These are phyloP conservation scores for Diprion similis DNA, from an alignment of 1,140 invertebrate genomes.

Conservation along the genomic window DNA sequence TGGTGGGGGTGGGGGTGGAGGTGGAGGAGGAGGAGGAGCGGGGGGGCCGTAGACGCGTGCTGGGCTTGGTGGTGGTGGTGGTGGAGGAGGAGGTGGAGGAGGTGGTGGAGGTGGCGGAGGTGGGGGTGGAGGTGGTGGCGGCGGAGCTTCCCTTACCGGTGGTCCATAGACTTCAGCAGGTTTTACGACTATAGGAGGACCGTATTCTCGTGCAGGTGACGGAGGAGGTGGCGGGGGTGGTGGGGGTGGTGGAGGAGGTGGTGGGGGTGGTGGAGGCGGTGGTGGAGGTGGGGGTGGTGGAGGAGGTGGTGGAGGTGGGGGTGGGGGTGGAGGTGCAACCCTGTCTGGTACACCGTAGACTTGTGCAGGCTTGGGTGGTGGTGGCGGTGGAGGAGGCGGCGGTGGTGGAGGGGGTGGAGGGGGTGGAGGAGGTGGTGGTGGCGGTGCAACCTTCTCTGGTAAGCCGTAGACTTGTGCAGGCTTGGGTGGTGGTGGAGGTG, in stretches of 20 bases:
- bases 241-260: neutral
- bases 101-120: conserved; percentile 3
- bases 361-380: neutral
- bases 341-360: neutral
- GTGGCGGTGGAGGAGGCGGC: neutral
- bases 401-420: neutral
- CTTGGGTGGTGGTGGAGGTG: neutral
- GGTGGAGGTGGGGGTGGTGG: neutral
- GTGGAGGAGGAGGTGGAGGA: conserved; percentile 9
- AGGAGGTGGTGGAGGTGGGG: neutral
- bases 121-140: neutral
- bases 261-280: neutral
- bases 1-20: neutral
- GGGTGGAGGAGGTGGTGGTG: neutral
- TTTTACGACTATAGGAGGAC: neutral
- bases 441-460: neutral
- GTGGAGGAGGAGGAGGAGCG: too few relatives aligned
- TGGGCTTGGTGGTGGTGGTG: neutral
- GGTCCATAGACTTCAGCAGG: neutral
- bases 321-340: neutral
- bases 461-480: neutral
- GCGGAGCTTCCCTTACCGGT: neutral
- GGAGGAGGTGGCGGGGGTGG: neutral
- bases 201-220: neutral
- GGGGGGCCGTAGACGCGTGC: neutral